Base-by-base conservation (phyloP, 2,797 vertebrate species). In the Oryzias dopingdopingensis region DNA sequence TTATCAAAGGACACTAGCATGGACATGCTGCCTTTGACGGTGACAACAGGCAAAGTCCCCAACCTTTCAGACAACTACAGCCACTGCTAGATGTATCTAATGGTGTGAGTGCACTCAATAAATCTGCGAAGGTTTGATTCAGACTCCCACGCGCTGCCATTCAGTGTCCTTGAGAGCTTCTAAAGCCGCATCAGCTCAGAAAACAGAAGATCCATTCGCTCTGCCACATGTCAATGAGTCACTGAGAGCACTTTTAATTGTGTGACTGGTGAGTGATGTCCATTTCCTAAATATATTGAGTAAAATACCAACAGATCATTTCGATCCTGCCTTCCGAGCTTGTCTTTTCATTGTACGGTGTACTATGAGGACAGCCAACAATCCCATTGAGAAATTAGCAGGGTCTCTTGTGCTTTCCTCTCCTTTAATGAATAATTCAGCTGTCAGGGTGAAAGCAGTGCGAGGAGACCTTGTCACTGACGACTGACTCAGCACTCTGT, bases 301-400 rank as follows among this genome's bases (percentile, higher is more conserved):
- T 62, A 45, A 74, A 81, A 83, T 73, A 58, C 59, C 59, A 58
- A 49, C 74, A 49, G 72, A 78, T 84, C 52, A 76, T 80, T 75
- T 80, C 42, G 61, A 75, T 68, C 55, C 41, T 1, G 64, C 24
- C 41, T 50, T 23, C 48, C 40, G 62, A 76, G 63, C 56, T 42
- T 40, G 74, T 64, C 67, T 76, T 67, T 68, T 73, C 49, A 68
- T 57, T 70, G 60, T 65, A 66, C 46, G 6, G 75, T 58, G 48
- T 2, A 29, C 65, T 59, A 76, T 37, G 81, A 89, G 85, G 87
- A 88, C 86, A 52, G 87, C 87, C 86, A 90, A 89, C 80, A 86
- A 85, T 81, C 78, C 88, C 89, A 90, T 88, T 87, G 89, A 89
- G 87, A 87, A 89, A 90, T 89, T 86, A 89, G 75, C 79, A 86